Base-by-base conservation (phyloP, 2,888 invertebrate species). In the Scaptomyza flava region DNA sequence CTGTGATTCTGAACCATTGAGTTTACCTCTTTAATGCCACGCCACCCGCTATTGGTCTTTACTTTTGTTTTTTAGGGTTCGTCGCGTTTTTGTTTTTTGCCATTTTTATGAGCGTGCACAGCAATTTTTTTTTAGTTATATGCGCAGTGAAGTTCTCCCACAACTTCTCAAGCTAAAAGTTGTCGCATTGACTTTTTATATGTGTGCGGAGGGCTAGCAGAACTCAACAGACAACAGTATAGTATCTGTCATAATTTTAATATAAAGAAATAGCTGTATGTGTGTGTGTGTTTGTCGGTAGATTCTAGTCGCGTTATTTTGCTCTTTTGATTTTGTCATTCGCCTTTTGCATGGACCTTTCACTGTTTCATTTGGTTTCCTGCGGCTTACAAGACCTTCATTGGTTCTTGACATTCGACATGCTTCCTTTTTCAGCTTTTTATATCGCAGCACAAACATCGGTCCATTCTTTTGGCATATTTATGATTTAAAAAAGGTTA, bases 341-440 rank as follows among this genome's bases (percentile, higher is more conserved):
- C 23, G 17, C 36, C 48, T 34, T 62, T 70, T 48, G 57, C 54
- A 54, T 67, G 82, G 77, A 73, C 83, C 86, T 86, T 79, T 80
- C 30, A 62, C 53, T 48, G 47, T 31, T 68, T 43, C 53, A 51
- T 54, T 68, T 58, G 65, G 52, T 66, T 75, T 67, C 45, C 54
- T 63, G 69, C 59, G 77, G 77, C 80, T 85, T 82, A 79, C 86
- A 86, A 53, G 86, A 41, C 68, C 76, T 78, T 84, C 81, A 87
- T 78, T 84, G 82, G 81, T 85, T 84, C 63, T 82, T 76, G 72
- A 58, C 68, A 71, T 58, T 62, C 41, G 68, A 52, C 68, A 67
- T 67, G 34, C 54, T 71, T 79, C 56, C 60, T 71, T 9, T 3
- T 72, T 75, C 42, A 34, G 65, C 52, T 60, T 78, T 87, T 79